Conservation (phyloP, 2,797 vertebrate species). For the Dendrocincla fuliginosa region DNA sequence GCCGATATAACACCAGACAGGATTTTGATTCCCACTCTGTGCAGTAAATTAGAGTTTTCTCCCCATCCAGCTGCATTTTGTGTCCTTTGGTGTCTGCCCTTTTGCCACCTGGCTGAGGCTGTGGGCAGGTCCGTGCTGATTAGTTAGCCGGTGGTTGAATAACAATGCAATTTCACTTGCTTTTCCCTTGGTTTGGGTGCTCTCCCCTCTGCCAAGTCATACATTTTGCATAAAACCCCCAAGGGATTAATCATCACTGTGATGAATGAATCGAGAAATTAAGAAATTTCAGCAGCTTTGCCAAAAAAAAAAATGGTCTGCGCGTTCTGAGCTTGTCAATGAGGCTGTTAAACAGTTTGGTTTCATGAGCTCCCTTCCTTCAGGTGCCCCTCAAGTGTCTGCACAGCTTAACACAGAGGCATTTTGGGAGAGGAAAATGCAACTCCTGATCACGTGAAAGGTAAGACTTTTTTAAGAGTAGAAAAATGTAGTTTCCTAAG, state of each 20-base stretch:
- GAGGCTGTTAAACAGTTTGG: neutral
- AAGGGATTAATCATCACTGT: neutral
- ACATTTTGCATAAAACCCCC: neutral
- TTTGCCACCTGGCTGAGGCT: neutral
- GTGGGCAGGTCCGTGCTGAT: neutral
- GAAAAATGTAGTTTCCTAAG: neutral
- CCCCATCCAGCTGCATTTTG: neutral
- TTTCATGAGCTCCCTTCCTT: neutral
- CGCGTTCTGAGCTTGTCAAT: neutral
- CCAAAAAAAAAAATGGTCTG: neutral
- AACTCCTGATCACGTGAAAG: rapidly evolving
- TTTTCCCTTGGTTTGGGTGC: neutral
- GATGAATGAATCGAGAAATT: neutral
- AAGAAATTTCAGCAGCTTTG: neutral
- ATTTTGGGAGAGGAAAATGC: neutral
- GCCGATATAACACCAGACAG: rapidly evolving
- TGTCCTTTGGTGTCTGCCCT: neutral
- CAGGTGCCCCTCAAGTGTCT: neutral
- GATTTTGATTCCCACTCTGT: neutral
- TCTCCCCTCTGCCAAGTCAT: neutral
- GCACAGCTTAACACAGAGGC: neutral
- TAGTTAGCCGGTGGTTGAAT: neutral
- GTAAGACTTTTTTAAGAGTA: neutral
- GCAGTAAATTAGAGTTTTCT: neutral
- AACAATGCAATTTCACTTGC: neutral